Evolutionary conservation across 2,797 vertebrate species (phyloP), one percentile per base, ranked within the genome.

Genomic region (Erethizon dorsatum): DNA sequence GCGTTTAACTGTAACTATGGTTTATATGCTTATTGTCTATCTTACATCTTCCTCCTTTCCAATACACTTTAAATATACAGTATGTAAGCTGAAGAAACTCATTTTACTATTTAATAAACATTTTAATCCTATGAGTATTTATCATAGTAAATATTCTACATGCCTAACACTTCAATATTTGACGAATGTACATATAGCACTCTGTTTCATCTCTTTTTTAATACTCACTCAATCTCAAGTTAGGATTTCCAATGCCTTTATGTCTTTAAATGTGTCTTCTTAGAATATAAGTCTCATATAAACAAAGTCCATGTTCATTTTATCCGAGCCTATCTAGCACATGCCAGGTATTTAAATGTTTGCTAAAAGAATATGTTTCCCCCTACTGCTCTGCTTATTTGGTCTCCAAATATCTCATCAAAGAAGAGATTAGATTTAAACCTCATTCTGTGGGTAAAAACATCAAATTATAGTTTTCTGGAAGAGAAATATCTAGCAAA

Each of bases 381-480:
- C 31, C 22, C 22, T 26, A 95, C 56, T 67, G 20, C 28, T 94
- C 89, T 85, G 57, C 54, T 94, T 88, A 91, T 85, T 93, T 82
- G 37, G 15, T 94, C 45, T 96, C 67, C 50, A 90, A 69, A 94
- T 84, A 92, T 20, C 14, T 88, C 57, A 96, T 75, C 31, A 61
- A 90, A 95, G 59, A 91, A 59, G 73, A 85, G 4, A 82, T 80
- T 71, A 83, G 4, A 87, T 50, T 28, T 61, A 91, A 95, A 59
- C 91, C 22, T 83, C 67, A 82, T 0, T 83, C 4, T 83, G 3
- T 79, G 54, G 2, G 12, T 37, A 11, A 95, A 96, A 85, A 26
- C 3, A 84, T 85, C 84, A 87, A 97, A 94, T 37, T 65, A 79
- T 20, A 93, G n/a, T 65, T 61, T 94, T 84, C 83, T 86, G n/a